Percentiles rank a stretch among this genome's conserved stretches.
These are phyloP conservation scores for Felis catus DNA, from an alignment of 2,113 vertebrate species.

Conservation along the genomic window F.catus_Fca126_mat1.0 CM031426.1:12483001-12483500, in stretches of 20 bases:
- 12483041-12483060: background rate
- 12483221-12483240: background rate
- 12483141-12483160: background rate
- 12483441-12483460: background rate
- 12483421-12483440: background rate
- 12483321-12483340: background rate
- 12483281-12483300: background rate
- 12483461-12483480: background rate
- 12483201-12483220: background rate
- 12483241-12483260: background rate
- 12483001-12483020: background rate
- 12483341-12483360: background rate
- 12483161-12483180: background rate
- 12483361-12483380: no score
- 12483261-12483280: background rate
- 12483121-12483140: background rate
- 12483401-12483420: background rate
- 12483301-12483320: background rate
- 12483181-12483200: background rate
- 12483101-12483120: background rate
- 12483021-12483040: background rate
- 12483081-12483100: background rate
- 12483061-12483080: background rate
- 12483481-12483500: background rate
- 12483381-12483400: background rate